Conservation (phyloP, 2,888 invertebrate species). For the Diaprepes abbreviatus region DNA sequence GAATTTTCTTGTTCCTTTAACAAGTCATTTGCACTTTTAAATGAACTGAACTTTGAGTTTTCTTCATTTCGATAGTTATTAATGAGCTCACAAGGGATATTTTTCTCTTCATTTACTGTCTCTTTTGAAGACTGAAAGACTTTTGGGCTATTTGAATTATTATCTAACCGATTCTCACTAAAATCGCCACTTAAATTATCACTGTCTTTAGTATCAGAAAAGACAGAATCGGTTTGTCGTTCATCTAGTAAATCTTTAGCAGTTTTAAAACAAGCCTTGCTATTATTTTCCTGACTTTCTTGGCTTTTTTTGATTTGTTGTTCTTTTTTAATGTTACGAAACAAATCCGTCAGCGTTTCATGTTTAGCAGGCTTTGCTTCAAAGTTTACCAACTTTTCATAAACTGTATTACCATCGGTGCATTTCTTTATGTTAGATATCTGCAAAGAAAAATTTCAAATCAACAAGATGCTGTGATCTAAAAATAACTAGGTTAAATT, state of each 20-base stretch:
- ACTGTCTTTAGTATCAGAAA: constrained; percentile 1
- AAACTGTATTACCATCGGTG: constrained; percentile 68
- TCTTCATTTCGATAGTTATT: constrained; percentile 1
- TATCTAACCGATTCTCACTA: not conserved
- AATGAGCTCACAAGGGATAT: not conserved
- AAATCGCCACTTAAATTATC: not conserved
- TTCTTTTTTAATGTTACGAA: constrained; percentile 64
- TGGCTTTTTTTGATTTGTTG: constrained; percentile 52
- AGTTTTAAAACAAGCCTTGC: constrained; percentile 48
- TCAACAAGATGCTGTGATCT: constrained; percentile 51
- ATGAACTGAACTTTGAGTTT: not conserved
- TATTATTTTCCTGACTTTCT: constrained; percentile 23
- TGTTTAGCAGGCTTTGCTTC: constrained; percentile 69
- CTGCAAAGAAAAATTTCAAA: constrained; percentile 68
- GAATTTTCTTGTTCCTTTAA: constrained; percentile 34
- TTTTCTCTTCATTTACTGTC: not conserved
- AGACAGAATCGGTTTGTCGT: not conserved
- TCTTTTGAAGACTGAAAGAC: not conserved
- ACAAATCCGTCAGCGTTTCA: constrained; percentile 70
- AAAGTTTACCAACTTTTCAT: constrained; percentile 71
- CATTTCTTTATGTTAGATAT: constrained; percentile 74
- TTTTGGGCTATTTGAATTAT: not conserved
- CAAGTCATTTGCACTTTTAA: constrained; percentile 53
- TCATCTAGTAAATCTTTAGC: constrained; percentile 51
- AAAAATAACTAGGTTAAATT: constrained; percentile 57